phyloP scores from a whole-genome alignment of 2,797 vertebrate species.

The Sebastes goodei region DNA sequence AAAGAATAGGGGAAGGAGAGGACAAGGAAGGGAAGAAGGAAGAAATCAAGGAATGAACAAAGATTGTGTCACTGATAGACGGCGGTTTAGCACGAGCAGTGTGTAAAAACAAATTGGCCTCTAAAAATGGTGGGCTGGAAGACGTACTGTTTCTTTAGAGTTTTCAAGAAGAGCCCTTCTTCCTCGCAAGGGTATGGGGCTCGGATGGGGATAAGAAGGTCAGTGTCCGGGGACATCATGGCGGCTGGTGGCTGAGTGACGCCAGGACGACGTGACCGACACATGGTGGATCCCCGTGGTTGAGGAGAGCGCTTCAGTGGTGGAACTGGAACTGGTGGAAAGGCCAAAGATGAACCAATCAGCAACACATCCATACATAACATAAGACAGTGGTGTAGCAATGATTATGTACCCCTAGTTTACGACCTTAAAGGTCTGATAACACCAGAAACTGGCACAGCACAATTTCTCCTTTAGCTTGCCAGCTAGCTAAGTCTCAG shows the following conservation, averaged over 20 bases:
- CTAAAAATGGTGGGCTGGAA: background rate
- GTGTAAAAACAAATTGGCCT: background rate
- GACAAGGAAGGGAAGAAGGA: background rate
- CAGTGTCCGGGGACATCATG: conserved; percentile 89
- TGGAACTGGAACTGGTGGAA: conserved; percentile 78
- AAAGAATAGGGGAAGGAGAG: background rate
- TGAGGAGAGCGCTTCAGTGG: conserved; percentile 87
- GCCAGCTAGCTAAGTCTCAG: background rate
- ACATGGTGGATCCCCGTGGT: conserved; percentile 86
- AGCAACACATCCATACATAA: background rate
- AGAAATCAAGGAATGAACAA: background rate
- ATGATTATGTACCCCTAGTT: background rate
- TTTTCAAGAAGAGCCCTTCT: conserved; percentile 87
- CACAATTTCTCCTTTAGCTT: background rate
- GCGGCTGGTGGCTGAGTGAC: conserved; percentile 78
- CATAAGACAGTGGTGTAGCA: background rate
- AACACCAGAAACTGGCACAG: background rate
- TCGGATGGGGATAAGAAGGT: conserved; percentile 92
- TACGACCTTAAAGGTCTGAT: background rate
- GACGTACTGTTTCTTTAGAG: conserved; percentile 91
- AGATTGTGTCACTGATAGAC: background rate
- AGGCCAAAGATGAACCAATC: conserved; percentile 8
- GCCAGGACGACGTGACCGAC: conserved; percentile 86
- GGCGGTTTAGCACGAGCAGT: background rate
- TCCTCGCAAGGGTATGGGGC: conserved; percentile 89